Evolutionary conservation across 1,140 invertebrate genomes (phyloP), one percentile per base, ranked within the genome.

Genomic region (Penaeus vannamei): DNA sequence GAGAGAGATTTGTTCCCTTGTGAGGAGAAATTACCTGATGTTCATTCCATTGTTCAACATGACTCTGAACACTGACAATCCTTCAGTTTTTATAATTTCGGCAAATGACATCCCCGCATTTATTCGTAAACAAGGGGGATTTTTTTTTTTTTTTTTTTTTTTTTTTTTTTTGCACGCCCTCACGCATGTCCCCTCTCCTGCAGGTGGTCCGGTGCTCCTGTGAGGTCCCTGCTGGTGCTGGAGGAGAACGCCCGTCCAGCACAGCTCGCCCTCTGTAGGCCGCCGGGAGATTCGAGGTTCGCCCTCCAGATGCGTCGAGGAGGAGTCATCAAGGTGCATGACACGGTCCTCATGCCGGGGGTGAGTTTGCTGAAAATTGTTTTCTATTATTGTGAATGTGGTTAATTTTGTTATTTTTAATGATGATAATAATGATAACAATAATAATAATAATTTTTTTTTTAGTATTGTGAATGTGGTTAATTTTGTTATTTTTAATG

Each of bases 201-300:
- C 72, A 91, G 90, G 81, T 91, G 90, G 88, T 82, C 90, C 93
- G 97, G 97, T 1, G 95, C 97, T 36, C 93, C 93, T 3, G 91
- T 93, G 1, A 94, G 96, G 87, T 97, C 97, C 2, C 94, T 97
- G 72, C 94, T 98, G 64, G 96, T 96, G 53, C 93, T 98, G 86
- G 97, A 98, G 92, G 97, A 98, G 90, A 96, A 97, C 91, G 96
- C 97, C 0, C 94, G 96, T 83, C 97, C 97, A 0, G 97, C 97
- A 0, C 97, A 97, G 80, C 93, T 98, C 69, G 97, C 98, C 93
- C 96, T 96, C n/a, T 98, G 97, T 92, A 97, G 98, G 93, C 97
- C 97, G 1, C 96, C 96, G 92, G 97, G 97, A 89, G 97, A 98
- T 93, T 97, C 97, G 46, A 81, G 87, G 26, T 98, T 98, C 93